Percentiles rank a stretch among this genome's conserved stretches.
Conservation (phyloP, 2,113 vertebrate genomes). For the Heterochromis multidens region DNA sequence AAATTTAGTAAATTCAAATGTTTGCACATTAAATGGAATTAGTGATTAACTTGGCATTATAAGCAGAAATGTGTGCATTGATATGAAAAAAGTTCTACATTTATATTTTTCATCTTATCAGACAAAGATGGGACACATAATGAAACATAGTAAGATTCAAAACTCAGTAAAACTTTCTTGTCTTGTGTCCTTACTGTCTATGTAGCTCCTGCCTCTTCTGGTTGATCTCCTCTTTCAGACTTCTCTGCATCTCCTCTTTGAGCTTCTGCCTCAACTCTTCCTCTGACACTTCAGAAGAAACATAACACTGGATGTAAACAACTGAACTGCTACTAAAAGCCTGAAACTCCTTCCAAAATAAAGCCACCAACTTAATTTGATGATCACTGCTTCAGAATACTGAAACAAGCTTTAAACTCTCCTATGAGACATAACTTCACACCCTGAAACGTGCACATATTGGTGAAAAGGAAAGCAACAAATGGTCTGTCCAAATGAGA, state of each 20-base stretch:
- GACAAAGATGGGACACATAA: neutral
- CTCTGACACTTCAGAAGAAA: slow-evolving; percentile 50
- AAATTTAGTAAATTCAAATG: neutral
- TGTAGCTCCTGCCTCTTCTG: slow-evolving; percentile 60
- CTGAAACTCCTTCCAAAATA: neutral
- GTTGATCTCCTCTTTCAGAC: slow-evolving; percentile 64
- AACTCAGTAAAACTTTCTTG: neutral
- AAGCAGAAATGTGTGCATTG: neutral
- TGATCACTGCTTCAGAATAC: neutral
- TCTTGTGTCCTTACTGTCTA: slow-evolving; percentile 51
- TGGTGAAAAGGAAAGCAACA: neutral
- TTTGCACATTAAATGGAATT: neutral
- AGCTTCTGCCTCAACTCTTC: slow-evolving; percentile 60
- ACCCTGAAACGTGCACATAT: too few species aligned
- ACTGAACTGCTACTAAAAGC: neutral
- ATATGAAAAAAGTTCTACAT: neutral
- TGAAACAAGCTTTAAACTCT: neutral
- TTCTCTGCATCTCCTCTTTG: slow-evolving; percentile 57
- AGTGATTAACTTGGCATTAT: neutral
- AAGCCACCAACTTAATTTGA: neutral
- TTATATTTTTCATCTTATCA: neutral
- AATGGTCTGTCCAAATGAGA: neutral
- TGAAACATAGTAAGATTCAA: neutral
- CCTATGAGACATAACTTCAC: too few species aligned
- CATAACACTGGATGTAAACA: neutral